Evolutionary conservation across 2,797 vertebrate genomes (phyloP), one percentile per base, ranked within the genome.

Genomic region (Capromys pilorides): DNA sequence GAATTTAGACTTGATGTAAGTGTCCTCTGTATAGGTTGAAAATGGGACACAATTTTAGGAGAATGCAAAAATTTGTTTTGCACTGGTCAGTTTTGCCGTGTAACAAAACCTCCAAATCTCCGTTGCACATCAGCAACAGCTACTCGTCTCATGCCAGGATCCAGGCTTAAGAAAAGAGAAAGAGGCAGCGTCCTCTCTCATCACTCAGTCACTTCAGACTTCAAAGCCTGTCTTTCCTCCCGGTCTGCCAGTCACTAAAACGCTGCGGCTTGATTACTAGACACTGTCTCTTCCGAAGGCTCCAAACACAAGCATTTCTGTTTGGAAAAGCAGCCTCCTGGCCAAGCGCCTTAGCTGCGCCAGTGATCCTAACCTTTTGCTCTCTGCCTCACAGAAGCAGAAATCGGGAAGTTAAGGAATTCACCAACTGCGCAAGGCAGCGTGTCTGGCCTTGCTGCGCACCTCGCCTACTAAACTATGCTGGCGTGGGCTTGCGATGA

Each of bases 351-450:
- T 80, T 84, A 33, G 16, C 86, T 26, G 51, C 12, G 12, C 62
- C 49, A 75, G 33, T 91, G 54, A 71, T 26, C 21, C 26, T 73
- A 28, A 13, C 14, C 6, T 73, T 31, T 49, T 39, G n/a, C n/a
- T n/a, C n/a, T n/a, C n/a, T n/a, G n/a, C n/a, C n/a, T n/a, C n/a
- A n/a, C n/a, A n/a, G 28, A 73, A 49, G 64, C 41, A 91, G 24
- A 39, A 57, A 84, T 39, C 33, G 16, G 31, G 84, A 24, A 41
- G 18, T 3, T 5, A 11, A 4, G 4, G 36, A 31, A 18, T 57
- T 9, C 8, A 22, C 7, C 41, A 21, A 26, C 16, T 22, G 1
- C 2, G 3, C 26, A 9, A 8, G 22, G 5, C 33, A 59, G 13
- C 1, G 14, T 1, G 6, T n/a, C n/a, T 13, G 19, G 24, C 71